phyloP scores from a whole-genome alignment of 2,797 vertebrate genomes.

The Phataginus tricuspis region DNA sequence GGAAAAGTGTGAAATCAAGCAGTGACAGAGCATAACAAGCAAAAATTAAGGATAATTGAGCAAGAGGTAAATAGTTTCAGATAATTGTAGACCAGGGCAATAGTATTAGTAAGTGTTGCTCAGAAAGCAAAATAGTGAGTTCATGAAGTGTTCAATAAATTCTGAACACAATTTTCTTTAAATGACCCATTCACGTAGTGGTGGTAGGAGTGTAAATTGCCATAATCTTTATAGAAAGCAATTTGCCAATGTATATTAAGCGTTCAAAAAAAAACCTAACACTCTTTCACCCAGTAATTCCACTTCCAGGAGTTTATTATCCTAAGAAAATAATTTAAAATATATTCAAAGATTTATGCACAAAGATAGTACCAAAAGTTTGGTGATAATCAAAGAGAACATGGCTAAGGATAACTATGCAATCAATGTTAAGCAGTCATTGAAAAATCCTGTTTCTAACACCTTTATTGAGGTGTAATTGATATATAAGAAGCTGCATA shows the following conservation, averaged over 20 bases:
- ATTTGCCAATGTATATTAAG: neutral
- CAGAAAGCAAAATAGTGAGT: neutral
- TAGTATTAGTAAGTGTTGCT: neutral
- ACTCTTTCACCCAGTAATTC: neutral
- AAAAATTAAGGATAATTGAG: constrained; percentile 17
- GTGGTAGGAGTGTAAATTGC: neutral
- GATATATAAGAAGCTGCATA: neutral
- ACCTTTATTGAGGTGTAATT: neutral
- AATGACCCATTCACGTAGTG: neutral
- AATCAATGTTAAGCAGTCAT: neutral
- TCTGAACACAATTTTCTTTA: constrained; percentile 41
- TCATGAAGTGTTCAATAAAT: neutral
- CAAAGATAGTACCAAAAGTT: neutral
- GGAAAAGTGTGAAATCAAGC: neutral
- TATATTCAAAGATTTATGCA: neutral
- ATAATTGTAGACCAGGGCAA: neutral
- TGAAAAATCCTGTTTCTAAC: neutral
- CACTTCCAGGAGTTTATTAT: neutral
- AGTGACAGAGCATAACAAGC: neutral
- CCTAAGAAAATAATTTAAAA: constrained; percentile 8
- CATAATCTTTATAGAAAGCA: constrained; percentile 4
- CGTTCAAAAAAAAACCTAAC: neutral
- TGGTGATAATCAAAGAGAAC: neutral
- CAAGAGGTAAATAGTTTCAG: neutral
- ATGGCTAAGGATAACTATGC: neutral